Percentiles rank a stretch among this genome's conserved stretches.
Conservation (phyloP, 2,113 vertebrate genomes). For the Dromiciops gliroides region DNA sequence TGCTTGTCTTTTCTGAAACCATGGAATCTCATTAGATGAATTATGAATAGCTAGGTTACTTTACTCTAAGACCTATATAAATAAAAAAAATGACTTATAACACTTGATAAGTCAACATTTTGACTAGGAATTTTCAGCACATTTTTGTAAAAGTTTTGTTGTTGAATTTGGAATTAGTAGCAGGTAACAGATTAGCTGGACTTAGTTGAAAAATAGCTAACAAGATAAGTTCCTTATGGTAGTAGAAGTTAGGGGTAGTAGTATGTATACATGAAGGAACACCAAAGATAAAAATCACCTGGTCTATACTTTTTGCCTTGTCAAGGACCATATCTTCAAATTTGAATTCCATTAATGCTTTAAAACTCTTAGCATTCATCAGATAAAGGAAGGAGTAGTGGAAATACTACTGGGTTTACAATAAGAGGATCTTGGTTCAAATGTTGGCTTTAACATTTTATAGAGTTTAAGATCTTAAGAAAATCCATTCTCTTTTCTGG, state of each 20-base stretch:
- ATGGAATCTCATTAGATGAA: neutral
- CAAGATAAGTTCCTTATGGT: neutral
- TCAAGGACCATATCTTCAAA: neutral
- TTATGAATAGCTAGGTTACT: neutral
- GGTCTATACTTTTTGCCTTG: neutral
- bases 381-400: neutral
- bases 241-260: neutral
- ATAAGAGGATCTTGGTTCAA: neutral
- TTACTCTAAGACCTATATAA: neutral
- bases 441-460: neutral
- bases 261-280: neutral
- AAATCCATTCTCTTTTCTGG: neutral
- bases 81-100: neutral
- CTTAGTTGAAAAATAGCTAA: neutral
- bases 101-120: neutral
- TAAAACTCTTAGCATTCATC: neutral
- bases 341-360: neutral
- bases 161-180: neutral
- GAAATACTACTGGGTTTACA: neutral
- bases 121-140: neutral
- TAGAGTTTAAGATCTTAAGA: too few relatives aligned
- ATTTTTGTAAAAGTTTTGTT: neutral
- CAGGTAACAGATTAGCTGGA: neutral
- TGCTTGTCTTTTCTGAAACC: neutral
- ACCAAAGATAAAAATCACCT: neutral